Conservation (phyloP, 2,113 vertebrate genomes). For the Rhegmatorhina hoffmannsi region DNA sequence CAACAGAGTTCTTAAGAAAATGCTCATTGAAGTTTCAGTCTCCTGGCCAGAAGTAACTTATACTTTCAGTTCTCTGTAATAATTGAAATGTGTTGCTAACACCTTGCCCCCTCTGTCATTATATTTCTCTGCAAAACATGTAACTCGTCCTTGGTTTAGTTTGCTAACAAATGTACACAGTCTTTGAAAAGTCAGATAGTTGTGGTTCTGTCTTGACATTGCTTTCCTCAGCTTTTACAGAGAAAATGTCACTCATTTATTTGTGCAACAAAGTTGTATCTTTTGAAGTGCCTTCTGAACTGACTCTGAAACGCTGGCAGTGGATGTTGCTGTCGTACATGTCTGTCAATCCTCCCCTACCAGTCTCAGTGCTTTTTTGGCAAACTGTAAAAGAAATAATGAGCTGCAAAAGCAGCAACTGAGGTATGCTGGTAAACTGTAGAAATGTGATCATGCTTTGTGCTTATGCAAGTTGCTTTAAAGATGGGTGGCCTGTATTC, state of each 20-base stretch:
- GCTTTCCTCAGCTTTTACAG: not conserved
- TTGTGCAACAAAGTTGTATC: not conserved
- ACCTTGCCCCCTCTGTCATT: not conserved
- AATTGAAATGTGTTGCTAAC: not conserved
- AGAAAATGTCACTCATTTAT: not conserved
- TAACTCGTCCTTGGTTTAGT: not conserved
- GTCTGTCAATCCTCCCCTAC: not conserved
- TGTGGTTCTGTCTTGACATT: not conserved
- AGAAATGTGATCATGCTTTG: not conserved
- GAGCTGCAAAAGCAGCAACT: not conserved
- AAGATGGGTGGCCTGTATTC: not conserved
- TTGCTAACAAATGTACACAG: not conserved
- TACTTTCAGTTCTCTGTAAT: not conserved
- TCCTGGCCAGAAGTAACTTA: not conserved
- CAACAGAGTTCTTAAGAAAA: not conserved
- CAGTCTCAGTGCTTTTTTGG: not conserved
- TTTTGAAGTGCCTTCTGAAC: not conserved
- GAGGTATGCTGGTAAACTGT: not conserved
- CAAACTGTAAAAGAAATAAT: not conserved
- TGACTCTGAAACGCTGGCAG: not conserved
- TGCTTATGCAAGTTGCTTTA: not conserved
- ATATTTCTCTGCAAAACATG: not conserved
- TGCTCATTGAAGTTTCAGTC: not conserved
- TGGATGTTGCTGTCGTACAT: not conserved
- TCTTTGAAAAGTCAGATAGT: not conserved